Base-by-base conservation (phyloP, 2,888 invertebrate genomes). In the Chesias legatella region DNA sequence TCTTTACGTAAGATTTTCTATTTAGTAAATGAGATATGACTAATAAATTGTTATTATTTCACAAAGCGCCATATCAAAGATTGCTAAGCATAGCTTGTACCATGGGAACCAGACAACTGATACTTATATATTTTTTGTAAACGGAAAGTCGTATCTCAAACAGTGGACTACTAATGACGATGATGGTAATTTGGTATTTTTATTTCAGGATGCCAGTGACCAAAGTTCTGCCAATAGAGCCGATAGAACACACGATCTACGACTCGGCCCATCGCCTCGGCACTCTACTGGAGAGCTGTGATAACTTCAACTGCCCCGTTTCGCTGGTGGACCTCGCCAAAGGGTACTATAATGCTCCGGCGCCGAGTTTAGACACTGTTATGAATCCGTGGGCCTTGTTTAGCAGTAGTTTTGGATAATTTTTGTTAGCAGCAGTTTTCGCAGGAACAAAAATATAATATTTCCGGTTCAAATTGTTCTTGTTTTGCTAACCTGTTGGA, bases 241-340 rank as follows among this genome's bases (percentile, higher is more conserved):
- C 93, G 6, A 69, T 90, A 4, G 91, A 91, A 46, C 91, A 93
- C 59, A 85, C 89, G 29, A 85, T 90, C 24, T 94, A 94, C 64
- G 91, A 93, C 56, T 80, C 88, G 20, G 94, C 94, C 0, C 92
- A 92, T 39, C 79, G 83, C 0, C 64, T 84, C 0, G 80, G 85
- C 1, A 55, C 51, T 0, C 48, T 82, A 0, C 55, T 86, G 28
- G 62, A 78, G 0, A 79, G 90, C 51, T 94, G 94, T 62, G 79
- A 86, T 1, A 91, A 89, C 62, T 90, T 90, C 43, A 78, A 76
- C 8, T 95, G 95, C 68, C 91, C 91, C 6, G 86, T 94, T 58
- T 94, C 94, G 0, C 69, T 94, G 48, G 88, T 94, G 33, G 93
- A 94, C 60, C 72, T 93, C 72, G 93, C 92, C 3, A 79, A 93